Evolutionary conservation across 2,888 invertebrate species (phyloP), one percentile per base, ranked within the genome.

Genomic region (Limenitis arthemis): DNA sequence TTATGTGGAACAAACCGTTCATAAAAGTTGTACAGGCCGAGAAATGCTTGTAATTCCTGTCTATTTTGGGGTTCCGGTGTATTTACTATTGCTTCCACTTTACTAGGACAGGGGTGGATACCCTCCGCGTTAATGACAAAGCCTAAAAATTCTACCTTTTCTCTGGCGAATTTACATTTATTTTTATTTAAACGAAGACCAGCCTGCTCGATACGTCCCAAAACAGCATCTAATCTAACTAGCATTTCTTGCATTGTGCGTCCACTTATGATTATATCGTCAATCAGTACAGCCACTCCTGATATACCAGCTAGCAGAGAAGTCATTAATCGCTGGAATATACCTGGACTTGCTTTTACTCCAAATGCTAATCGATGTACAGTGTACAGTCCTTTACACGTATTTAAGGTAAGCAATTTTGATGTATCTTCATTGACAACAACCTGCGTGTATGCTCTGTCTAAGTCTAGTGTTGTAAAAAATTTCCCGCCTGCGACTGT

Each of bases 171-270:
- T 0, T 59, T 47, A 32, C 62, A 66, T 43, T 66, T 66, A 6
- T 49, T 46, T 0, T 61, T 6, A 28, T 66, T 66, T 0, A 66
- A 11, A 72, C 44, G 0, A 68, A 69, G 50, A 70, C 73, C 5
- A 67, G 38, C n/a, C 5, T 38, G n/a, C n/a, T n/a, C n/a, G n/a
- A n/a, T n/a, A n/a, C n/a, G n/a, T n/a, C n/a, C n/a, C n/a, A n/a
- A n/a, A n/a, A n/a, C n/a, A n/a, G n/a, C n/a, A n/a, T n/a, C n/a
- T n/a, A n/a, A n/a, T n/a, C n/a, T n/a, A n/a, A n/a, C n/a, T n/a
- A n/a, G n/a, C n/a, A n/a, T n/a, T n/a, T n/a, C n/a, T n/a, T n/a
- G n/a, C n/a, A n/a, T n/a, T n/a, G n/a, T n/a, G n/a, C n/a, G n/a
- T n/a, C n/a, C n/a, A n/a, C n/a, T n/a, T n/a, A n/a, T n/a, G n/a